phyloP scores from a whole-genome alignment of 1,140 invertebrate genomes.

The Brachionus asplanchnoidis region DNA sequence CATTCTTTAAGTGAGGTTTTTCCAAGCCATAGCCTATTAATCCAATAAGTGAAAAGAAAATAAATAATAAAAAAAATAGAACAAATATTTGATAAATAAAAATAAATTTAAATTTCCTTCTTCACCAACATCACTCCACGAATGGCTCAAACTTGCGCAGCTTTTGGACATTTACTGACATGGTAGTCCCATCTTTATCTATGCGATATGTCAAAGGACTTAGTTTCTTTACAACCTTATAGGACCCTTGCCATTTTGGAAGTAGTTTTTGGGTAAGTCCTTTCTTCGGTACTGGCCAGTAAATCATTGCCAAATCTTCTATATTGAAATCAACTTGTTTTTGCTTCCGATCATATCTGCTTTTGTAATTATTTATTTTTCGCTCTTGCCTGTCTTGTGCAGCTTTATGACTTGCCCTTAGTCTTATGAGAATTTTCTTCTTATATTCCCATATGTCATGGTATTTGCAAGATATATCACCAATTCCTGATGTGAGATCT shows the following conservation, averaged over 20 bases:
- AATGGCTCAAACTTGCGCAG: not conserved
- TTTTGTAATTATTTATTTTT: constrained; percentile 9
- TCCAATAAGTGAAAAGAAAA: not conserved
- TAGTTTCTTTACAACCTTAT: not conserved
- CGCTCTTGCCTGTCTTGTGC: not conserved
- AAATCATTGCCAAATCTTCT: not conserved
- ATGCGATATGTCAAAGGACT: not conserved
- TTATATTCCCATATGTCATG: not conserved
- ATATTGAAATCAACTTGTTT: not conserved
- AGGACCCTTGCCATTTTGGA: constrained; percentile 21
- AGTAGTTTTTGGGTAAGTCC: not conserved
- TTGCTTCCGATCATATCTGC: not conserved
- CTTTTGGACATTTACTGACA: not conserved
- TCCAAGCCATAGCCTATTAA: not conserved
- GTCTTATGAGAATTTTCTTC: not conserved
- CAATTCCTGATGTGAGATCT: not conserved
- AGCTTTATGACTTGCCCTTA: not conserved
- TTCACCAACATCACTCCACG: not conserved
- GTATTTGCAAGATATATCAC: not conserved
- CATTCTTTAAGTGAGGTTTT: not conserved
- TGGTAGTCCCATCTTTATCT: not conserved
- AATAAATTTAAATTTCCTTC: not conserved
- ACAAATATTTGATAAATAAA: not conserved
- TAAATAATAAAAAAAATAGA: not conserved
- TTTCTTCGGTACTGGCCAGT: not conserved